A percentile compares a stretch with the other conserved stretches of the same genome.
phyloP scores from a whole-genome alignment of 2,888 invertebrate species.

The Laspeyria flexula region DNA sequence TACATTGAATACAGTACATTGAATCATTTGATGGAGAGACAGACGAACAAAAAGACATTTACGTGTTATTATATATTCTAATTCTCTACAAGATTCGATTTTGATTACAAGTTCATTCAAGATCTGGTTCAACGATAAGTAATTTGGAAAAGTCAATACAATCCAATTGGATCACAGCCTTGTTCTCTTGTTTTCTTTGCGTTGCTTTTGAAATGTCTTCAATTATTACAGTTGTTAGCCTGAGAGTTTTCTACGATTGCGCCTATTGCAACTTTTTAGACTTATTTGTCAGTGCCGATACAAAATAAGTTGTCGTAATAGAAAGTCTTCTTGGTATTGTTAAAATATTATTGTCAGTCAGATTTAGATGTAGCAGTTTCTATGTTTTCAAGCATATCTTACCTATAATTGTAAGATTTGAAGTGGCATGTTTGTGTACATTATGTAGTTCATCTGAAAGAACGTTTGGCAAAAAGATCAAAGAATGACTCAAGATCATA shows the following conservation, averaged over 20 bases:
- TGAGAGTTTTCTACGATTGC: constrained; percentile 19
- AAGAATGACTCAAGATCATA: constrained; percentile 14
- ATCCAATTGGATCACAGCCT: constrained; percentile 33
- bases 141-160: constrained; percentile 43
- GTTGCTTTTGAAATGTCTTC: constrained; percentile 32
- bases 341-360: no score
- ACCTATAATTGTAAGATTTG: neutral
- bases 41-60: constrained; percentile 26
- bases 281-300: constrained; percentile 10
- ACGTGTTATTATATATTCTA: constrained; percentile 31
- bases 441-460: constrained; percentile 7
- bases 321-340: no score
- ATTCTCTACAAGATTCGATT: constrained; percentile 42
- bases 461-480: constrained; percentile 18
- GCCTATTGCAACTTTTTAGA: constrained; percentile 12
- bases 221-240: constrained; percentile 34
- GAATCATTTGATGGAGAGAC: constrained; percentile 12
- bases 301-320: neutral
- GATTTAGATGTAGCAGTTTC: neutral
- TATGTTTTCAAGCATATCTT: no score
- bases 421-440: neutral
- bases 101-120: constrained; percentile 42
- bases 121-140: constrained; percentile 42
- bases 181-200: constrained; percentile 35
- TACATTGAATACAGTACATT: no score